Evolutionary conservation across 1,140 invertebrate species (phyloP), one percentile per base, ranked within the genome.

Genomic region (Rhizoglyphus robini): DNA sequence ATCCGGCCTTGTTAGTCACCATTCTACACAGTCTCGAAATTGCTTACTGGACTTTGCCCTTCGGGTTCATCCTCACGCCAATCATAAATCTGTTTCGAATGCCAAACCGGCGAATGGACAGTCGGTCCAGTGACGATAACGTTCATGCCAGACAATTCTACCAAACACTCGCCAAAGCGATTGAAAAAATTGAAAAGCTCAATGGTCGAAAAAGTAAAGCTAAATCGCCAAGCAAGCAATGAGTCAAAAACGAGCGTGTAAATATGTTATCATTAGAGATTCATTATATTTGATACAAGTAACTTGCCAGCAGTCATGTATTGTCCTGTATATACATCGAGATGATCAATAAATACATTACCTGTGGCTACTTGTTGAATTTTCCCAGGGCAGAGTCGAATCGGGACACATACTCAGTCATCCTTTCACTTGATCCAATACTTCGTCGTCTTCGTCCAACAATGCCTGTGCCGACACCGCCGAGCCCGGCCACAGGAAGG

Each of bases 71-170:
- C n/a, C 38, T 68, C 11, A 67, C 34, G 48, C 68, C 68, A 49
- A 64, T 68, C 20, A 63, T 68, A 29, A 68, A 68, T 34, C 36
- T 68, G 20, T 66, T 68, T 36, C 59, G 68, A 46, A 38, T 67
- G 23, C 68, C 68, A 46, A 68, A 67, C 36, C 46, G 48, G 46
- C 11, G 63, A 49, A 64, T 30, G 18, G 61, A 20, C 13, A 4
- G 4, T 49, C 61, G 5, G 8, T 58, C 32, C 32, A 58, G 30
- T 27, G 48, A 4, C 48, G 20, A 51, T 8, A 27, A 51, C 5
- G 8, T 20, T 8, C 11, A 51, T 8, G 48, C 5, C 5, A 13
- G 5, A 13, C 20, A 32, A 8, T 60, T 60, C 32, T 60, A 34
- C 11, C 58, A 60, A 27, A 11, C 27, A 11, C 32, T 60, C 4